Evolutionary conservation across 2,797 vertebrate species (phyloP).

Genomic region (Diceros bicornis): DNA sequence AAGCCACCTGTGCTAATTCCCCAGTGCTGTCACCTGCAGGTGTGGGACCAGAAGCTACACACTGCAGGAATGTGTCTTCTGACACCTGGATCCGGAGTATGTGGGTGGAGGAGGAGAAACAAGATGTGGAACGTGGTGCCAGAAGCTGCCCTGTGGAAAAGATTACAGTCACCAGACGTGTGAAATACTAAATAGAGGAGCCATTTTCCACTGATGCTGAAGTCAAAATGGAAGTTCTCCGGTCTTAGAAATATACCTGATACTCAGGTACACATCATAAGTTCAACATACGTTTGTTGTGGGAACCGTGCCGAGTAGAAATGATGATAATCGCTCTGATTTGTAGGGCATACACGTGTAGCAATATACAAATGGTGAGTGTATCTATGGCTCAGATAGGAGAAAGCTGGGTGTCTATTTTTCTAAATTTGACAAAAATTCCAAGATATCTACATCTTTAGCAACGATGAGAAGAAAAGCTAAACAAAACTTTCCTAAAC

Average conservation of each 20-base stretch:
- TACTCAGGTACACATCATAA: background rate
- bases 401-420: background rate
- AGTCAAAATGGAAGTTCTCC: background rate
- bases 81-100: background rate
- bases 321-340: background rate
- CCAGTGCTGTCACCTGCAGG: background rate
- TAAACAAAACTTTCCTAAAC: background rate
- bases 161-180: background rate
- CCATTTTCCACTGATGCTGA: background rate
- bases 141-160: background rate
- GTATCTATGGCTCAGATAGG: background rate
- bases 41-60: background rate
- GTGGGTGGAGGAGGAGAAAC: background rate
- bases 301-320: background rate
- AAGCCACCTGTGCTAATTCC: background rate
- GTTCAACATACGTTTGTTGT: background rate
- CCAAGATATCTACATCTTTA: background rate
- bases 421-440: constrained; percentile 37
- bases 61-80: background rate
- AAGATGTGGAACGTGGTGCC: background rate
- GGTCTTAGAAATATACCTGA: background rate
- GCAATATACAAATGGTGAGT: background rate
- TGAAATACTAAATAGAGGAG: background rate
- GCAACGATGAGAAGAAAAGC: background rate
- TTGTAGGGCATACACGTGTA: background rate